Percentiles rank a stretch among this genome's conserved stretches.
Conservation (phyloP, 2,888 invertebrate species). For the Agriotes lineatus region DNA sequence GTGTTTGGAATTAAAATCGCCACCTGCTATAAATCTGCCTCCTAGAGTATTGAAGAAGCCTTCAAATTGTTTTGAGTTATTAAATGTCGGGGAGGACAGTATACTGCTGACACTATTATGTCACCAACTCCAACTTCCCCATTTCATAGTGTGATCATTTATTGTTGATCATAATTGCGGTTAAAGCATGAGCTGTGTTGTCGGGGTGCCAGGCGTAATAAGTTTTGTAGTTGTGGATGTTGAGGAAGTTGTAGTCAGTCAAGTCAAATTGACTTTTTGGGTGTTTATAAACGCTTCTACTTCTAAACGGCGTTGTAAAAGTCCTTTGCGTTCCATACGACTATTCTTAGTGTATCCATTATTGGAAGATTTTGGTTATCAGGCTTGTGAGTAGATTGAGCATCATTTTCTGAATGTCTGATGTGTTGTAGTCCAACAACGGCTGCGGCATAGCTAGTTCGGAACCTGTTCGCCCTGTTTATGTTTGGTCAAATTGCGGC, state of each 20-base stretch:
- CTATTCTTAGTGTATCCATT: slow-evolving; percentile 14
- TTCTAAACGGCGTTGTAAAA: slow-evolving; percentile 2
- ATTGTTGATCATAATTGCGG: too few species aligned
- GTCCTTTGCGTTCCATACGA: neutral
- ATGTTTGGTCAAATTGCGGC: slow-evolving; percentile 1
- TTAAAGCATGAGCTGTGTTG: slow-evolving; percentile 31
- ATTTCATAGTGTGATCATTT: slow-evolving; percentile 38
- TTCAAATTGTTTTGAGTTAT: slow-evolving; percentile 13
- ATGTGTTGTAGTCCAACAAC: slow-evolving; percentile 2
- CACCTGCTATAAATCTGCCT: slow-evolving; percentile 9
- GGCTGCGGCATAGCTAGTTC: slow-evolving; percentile 1
- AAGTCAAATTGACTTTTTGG: slow-evolving; percentile 39
- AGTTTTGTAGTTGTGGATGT: slow-evolving; percentile 30
- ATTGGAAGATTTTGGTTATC: slow-evolving; percentile 6
- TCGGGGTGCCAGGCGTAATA: slow-evolving; percentile 37
- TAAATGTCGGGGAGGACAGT: slow-evolving; percentile 28
- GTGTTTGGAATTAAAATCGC: slow-evolving; percentile 24
- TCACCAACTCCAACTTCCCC: slow-evolving; percentile 19
- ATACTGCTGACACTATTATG: slow-evolving; percentile 16
- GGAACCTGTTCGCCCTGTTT: neutral
- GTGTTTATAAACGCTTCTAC: slow-evolving; percentile 11
- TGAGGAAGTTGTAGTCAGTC: slow-evolving; percentile 31
- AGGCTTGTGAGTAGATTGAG: slow-evolving; percentile 4
- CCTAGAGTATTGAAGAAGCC: slow-evolving; percentile 17
- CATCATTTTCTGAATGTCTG: neutral